Conservation (phyloP, 92 coral and sea anemone genomes). For the Epizoanthus stellaris region DNA sequence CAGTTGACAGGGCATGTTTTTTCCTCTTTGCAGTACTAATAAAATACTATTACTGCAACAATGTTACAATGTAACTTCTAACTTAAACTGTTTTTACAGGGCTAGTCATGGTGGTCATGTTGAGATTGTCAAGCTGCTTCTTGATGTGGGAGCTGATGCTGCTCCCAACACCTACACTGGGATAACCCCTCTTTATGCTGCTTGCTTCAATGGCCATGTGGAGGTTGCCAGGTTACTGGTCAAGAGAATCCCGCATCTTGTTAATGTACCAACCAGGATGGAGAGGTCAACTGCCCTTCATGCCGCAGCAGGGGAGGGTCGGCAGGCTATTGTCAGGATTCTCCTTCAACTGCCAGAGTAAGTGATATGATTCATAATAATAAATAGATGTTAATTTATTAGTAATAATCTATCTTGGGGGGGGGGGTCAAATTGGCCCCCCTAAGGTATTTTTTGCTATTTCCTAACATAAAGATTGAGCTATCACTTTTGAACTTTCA, state of each 20-base stretch:
- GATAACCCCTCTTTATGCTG: conserved; percentile 93
- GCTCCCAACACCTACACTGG: conserved; percentile 85
- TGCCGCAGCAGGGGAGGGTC: conserved; percentile 89
- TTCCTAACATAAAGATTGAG: too few species aligned
- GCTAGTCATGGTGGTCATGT: conserved; percentile 87
- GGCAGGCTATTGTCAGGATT: conserved; percentile 67
- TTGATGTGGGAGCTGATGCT: conserved; percentile 83
- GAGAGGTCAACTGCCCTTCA: conserved; percentile 86
- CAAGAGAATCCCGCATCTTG: conserved; percentile 73
- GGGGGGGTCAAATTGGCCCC: too few species aligned
- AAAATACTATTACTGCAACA: too few species aligned
- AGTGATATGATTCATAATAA: conserved; percentile 17
- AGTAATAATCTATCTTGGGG: too few species aligned
- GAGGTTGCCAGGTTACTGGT: conserved; percentile 83
- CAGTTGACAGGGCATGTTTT: too few species aligned
- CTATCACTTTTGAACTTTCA: too few species aligned
- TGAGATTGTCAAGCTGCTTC: conserved; percentile 82
- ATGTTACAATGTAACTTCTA: background rate
- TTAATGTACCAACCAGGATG: conserved; percentile 79
- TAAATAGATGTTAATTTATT: background rate
- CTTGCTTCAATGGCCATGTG: conserved; percentile 75
- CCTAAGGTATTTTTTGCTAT: too few species aligned
- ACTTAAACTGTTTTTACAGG: conserved; percentile 46
- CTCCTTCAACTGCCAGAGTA: conserved; percentile 88
- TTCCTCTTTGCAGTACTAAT: too few species aligned